Base-by-base conservation (phyloP, 2,888 invertebrate species). In the Diachrysia chrysitis region DNA sequence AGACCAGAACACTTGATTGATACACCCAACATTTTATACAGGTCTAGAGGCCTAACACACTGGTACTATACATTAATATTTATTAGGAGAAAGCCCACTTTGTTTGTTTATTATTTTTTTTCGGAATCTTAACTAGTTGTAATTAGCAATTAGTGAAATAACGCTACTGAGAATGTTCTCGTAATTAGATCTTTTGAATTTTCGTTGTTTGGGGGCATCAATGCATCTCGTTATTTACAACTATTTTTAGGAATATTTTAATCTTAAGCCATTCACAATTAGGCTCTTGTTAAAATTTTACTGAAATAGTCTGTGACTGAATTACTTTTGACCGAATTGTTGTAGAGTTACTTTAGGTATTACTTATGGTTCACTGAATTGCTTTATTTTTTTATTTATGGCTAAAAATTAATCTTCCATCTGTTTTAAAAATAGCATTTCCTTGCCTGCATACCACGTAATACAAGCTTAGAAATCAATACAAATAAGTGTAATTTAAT, bases 51-150 rank as follows among this genome's bases (percentile, higher is more conserved):
- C 71, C 74, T 66, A 59, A 53, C 60, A 48, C 32, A 54, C 42
- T 83, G 73, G 81, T 59, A 1, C 53, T 12, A 58, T 66, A 73
- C 83, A 87, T 92, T 84, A 89, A 92, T 91, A 92, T 93, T 91
- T 91, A 91, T 90, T 86, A 90, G 86, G 88, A 85, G 91, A 92
- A 91, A 91, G 91, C 82, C 73, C 73, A 80, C 81, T n/a, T n/a
- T 84, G 73, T 72, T 72, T 73, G 73, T 70, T 69, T 66, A 67
- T 63, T 72, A 69, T 70, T 73, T 81, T 35, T 71, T 55, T 51
- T 29, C 16, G 62, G 76, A 70, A 72, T 73, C 19, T 72, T 76
- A 72, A 79, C 61, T 64, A 68, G 66, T 57, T 57, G 19, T 56
- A 58, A 65, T 57, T 61, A 58, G 19, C 56, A 81, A 79, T 76